phyloP scores from a whole-genome alignment of 2,888 invertebrate genomes.

The Odontomyia ornata region DNA sequence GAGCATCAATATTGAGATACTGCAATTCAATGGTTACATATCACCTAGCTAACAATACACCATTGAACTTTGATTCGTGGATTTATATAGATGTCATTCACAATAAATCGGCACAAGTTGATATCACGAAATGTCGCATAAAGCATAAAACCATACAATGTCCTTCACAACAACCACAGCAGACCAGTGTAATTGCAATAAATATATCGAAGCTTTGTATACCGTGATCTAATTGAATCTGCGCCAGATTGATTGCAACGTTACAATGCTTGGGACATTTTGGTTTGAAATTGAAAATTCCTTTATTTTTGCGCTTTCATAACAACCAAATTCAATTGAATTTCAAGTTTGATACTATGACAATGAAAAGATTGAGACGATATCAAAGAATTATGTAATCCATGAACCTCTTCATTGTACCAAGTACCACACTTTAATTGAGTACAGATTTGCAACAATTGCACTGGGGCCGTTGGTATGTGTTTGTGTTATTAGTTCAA shows the following conservation, averaged over 20 bases:
- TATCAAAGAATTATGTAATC: not conserved
- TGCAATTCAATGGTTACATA: too few relatives aligned
- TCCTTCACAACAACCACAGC: not conserved
- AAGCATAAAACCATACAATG: conserved; percentile 4
- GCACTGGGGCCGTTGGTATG: not conserved
- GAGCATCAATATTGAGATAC: too few relatives aligned
- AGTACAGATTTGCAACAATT: not conserved
- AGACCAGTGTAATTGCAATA: not conserved
- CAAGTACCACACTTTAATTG: conserved; percentile 6
- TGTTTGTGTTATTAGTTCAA: conserved; percentile 15
- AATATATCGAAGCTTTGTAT: not conserved
- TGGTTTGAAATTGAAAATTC: not conserved
- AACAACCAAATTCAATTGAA: conserved; percentile 26
- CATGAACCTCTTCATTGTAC: conserved; percentile 1
- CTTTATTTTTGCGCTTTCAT: not conserved
- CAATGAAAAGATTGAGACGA: conserved; percentile 7
- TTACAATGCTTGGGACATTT: not conserved
- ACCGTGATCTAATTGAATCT: not conserved
- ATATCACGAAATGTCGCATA: conserved; percentile 15
- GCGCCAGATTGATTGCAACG: not conserved
- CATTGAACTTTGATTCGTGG: not conserved
- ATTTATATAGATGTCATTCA: not conserved
- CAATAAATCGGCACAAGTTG: conserved; percentile 8
- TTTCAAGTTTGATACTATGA: not conserved
- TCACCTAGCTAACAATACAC: not conserved